A percentile compares a stretch with the other conserved stretches of the same genome.
These are phyloP conservation scores for Lasius platythorax DNA, from an alignment of 2,888 invertebrate genomes.

Conservation along the genomic window DNA sequence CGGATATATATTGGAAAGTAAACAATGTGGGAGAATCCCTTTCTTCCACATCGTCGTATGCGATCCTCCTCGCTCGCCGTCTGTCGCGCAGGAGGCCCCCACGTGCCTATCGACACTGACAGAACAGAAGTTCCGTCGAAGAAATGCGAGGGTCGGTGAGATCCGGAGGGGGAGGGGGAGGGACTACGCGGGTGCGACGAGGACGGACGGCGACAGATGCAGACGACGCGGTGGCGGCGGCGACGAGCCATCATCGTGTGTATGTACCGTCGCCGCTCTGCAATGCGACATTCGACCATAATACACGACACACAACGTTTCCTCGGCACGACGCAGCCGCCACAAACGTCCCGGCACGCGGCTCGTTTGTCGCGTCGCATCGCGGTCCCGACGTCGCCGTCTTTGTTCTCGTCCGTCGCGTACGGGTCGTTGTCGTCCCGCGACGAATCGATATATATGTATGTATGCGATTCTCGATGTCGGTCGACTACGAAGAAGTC, in stretches of 20 bases:
- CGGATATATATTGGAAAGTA: neutral
- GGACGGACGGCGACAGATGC: slow-evolving; percentile 46
- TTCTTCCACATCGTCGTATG: neutral
- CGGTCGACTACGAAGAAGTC: slow-evolving; percentile 30
- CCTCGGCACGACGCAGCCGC: slow-evolving; percentile 26
- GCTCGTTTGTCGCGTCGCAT: slow-evolving; percentile 25
- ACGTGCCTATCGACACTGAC: neutral
- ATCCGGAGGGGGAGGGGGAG: neutral
- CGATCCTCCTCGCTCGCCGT: slow-evolving; percentile 20
- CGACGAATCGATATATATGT: slow-evolving; percentile 34
- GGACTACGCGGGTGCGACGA: slow-evolving; percentile 13
- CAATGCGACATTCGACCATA: slow-evolving; percentile 70
- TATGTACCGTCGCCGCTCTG: slow-evolving; percentile 1
- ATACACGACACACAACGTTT: slow-evolving; percentile 58
- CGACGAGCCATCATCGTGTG: neutral
- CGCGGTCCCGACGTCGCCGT: slow-evolving; percentile 26
- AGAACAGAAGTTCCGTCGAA: neutral
- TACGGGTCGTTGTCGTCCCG: slow-evolving; percentile 28
- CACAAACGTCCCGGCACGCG: slow-evolving; percentile 30
- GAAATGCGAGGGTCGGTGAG: slow-evolving; percentile 11
- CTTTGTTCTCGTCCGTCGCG: slow-evolving; percentile 40
- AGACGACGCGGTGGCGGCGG: slow-evolving; percentile 8
- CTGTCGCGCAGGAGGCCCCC: slow-evolving; percentile 21
- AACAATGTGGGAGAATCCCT: neutral
- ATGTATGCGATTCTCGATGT: slow-evolving; percentile 36